Percentiles rank a stretch among this genome's conserved stretches.
phyloP scores from a whole-genome alignment of 2,888 invertebrate genomes.

The Lysandra bellargus region DNA sequence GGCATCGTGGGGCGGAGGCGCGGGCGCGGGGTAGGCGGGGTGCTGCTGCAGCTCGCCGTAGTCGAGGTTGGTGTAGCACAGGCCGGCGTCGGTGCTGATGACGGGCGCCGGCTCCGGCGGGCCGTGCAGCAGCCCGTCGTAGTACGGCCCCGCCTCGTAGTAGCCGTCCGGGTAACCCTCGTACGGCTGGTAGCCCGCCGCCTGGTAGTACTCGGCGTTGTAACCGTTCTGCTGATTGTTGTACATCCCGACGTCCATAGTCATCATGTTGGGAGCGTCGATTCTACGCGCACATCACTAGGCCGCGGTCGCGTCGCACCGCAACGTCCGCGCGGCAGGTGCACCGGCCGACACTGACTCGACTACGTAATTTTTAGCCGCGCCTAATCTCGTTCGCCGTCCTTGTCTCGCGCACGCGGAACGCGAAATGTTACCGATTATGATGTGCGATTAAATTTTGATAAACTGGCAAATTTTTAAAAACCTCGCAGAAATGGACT shows the following conservation, averaged over 20 bases:
- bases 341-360: constrained; percentile 68
- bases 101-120: constrained; percentile 81
- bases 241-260: constrained; percentile 91
- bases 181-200: constrained; percentile 71
- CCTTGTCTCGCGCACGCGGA: constrained; percentile 53
- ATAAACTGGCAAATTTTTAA: constrained; percentile 55
- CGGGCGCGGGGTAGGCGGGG: constrained; percentile 71
- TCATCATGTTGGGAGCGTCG: constrained; percentile 83
- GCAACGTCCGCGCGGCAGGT: constrained; percentile 64
- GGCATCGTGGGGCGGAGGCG: constrained; percentile 78
- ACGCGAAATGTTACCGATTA: constrained; percentile 52
- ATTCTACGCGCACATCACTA: constrained; percentile 74
- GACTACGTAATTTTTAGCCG: constrained; percentile 61
- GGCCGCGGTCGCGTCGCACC: constrained; percentile 38
- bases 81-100: constrained; percentile 91
- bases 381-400: constrained; percentile 63
- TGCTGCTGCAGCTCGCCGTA: constrained; percentile 79
- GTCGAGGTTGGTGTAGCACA: constrained; percentile 94
- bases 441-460: constrained; percentile 35
- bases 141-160: constrained; percentile 75
- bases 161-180: constrained; percentile 74
- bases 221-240: constrained; percentile 83
- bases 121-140: constrained; percentile 71
- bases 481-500: constrained; percentile 49
- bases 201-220: constrained; percentile 77